Evolutionary conservation across 2,797 vertebrate genomes (phyloP).

Genomic region (Poeciliopsis turneri): DNA sequence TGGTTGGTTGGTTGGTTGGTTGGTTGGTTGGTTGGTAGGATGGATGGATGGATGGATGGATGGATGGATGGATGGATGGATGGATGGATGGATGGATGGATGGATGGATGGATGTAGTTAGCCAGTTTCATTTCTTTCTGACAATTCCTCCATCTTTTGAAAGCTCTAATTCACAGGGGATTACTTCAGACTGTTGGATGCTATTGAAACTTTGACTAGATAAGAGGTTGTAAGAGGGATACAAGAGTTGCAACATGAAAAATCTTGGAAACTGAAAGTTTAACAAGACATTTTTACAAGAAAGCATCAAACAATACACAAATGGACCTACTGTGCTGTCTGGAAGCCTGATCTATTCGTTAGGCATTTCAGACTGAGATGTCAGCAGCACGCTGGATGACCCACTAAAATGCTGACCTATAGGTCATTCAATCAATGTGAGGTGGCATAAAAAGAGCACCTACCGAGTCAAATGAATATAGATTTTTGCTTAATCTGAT

Average conservation of each 20-base stretch:
- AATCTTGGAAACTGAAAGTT: not conserved
- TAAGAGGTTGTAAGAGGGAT: not conserved
- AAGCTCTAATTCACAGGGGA: not conserved
- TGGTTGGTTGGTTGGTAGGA: too few species aligned
- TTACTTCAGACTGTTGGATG: not conserved
- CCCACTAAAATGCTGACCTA: not conserved
- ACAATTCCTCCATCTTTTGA: not conserved
- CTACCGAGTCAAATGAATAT: not conserved
- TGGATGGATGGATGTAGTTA: not conserved
- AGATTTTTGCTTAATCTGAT: conserved; percentile 5
- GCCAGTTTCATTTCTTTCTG: not conserved
- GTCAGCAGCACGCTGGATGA: conserved; percentile 19
- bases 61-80: too few species aligned
- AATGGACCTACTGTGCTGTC: not conserved
- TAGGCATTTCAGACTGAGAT: conserved; percentile 18
- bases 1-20: too few species aligned
- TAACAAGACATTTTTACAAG: not conserved
- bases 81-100: too few species aligned
- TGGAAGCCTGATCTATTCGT: not conserved
- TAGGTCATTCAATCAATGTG: not conserved
- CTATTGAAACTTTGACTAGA: not conserved
- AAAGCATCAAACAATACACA: not conserved
- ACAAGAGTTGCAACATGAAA: not conserved
- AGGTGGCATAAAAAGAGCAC: not conserved
- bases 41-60: too few species aligned